Base-by-base conservation (phyloP, 2,113 vertebrate genomes). In the Toxotes chatareus region DNA sequence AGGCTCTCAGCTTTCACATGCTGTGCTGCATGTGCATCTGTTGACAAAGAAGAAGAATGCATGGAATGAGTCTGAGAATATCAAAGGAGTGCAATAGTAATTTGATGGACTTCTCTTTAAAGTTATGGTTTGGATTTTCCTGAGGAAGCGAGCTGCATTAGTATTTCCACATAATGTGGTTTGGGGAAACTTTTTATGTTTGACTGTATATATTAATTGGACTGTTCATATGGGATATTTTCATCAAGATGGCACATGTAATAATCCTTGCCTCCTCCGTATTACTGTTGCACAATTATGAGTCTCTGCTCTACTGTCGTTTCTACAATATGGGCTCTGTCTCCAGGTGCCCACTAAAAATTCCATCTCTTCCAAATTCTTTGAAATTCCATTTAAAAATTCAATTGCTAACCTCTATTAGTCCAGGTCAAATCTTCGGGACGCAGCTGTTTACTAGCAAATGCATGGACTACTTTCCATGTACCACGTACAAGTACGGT, bases 371-470 rank as follows among this genome's bases (percentile, higher is more conserved):
- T 5, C 12, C 34, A 56, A 47, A 64, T 70, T 63, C 12, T 31
- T 83, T 23, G 10, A 78, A 82, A 42, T 47, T 75, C 36, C 1
- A 47, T 80, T 57, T 64, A 61, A 17, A 70, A 9, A 75, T 53
- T 3, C 7, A 71, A 46, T 17, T 69, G 36, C 49, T 60, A 31
- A 82, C 73, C 56, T 79, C 21, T 51, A 19, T 72, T 77, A 47
- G 44, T 57, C 34, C 40, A 71, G 53, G 9, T 40, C 61, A 59
- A 61, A 51, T 34, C 40, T 46, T 55, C 31, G 3, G 3, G 76
- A 49, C 11, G 5, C 71, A 79, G 59, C 53, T 87, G 74, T 73
- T 78, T 79, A 57, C 46, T 51, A 10, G 0, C 57, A 65, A 59
- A 64, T 27, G 65, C 55, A 62, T 46, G 0, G 17, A 53, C 36